Base-by-base conservation (phyloP, 2,113 vertebrate species). In the Silurus glanis region DNA sequence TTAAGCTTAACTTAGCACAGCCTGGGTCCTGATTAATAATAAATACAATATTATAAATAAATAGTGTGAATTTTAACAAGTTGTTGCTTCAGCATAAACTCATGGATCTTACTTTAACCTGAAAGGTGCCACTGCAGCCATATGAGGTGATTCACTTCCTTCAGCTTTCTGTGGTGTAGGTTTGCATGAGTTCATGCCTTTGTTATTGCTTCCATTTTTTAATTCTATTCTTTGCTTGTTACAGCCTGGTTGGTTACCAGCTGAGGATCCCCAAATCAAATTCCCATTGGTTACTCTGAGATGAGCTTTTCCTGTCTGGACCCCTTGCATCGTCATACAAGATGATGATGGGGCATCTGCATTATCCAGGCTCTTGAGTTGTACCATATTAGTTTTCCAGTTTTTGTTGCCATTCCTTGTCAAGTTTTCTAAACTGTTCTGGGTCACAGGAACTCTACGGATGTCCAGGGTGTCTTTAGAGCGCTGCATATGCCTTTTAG, bases 61-160 rank as follows among this genome's bases (percentile, higher is more conserved):
- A 49, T 10, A 47, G 0, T 51, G 1, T 23, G 3, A 9, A 49
- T 49, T 74, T 67, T 67, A 7, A 37, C 8, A 1, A 19, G 14
- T 45, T 71, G 13, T 37, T 61, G n/a, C 37, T 25, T 64, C 12
- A 64, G 21, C 25, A 25, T 53, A 25, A 69, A 55, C 53, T n/a
- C 14, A 51, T 37, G 9, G 14, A 45, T 88, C 91, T 93, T 89
- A 95, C 95, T 93, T 94, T 93, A 93, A 95, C 82, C 93, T 92
- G 87, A 95, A 95, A 53, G 95, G 94, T 83, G 94, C 93, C 21
- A 95, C 92, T 85, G 94, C 87, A 1, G 92, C 94, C 95, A 94
- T 95, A 87, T 61, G 90, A 12, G 90, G 90, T 6, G 92, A 92
- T 83, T 92, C 91, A 53, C 90, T 92, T 2, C 71, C 74, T 81